A percentile compares a stretch with the other conserved stretches of the same genome.
These are phyloP conservation scores for Antechinus stuartii DNA, from an alignment of 2,113 vertebrate genomes.

Conservation along the genomic window DNA sequence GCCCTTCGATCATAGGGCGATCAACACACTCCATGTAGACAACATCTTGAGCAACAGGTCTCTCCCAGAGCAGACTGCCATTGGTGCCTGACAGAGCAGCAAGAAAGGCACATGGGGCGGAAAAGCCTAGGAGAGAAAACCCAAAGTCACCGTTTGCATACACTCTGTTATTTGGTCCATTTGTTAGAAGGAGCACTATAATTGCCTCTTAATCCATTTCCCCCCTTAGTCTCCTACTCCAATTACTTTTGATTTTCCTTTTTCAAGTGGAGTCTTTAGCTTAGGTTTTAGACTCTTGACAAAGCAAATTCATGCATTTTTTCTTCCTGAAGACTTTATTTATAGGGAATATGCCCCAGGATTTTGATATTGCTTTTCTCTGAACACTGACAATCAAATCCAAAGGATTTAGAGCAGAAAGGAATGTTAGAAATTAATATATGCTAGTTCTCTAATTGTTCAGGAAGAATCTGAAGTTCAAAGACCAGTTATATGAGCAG, in stretches of 20 bases:
- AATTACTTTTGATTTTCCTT: background rate
- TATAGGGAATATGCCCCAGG: background rate
- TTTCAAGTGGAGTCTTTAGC: background rate
- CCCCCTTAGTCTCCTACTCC: background rate
- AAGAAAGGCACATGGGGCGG: slow-evolving; percentile 87
- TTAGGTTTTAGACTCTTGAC: background rate
- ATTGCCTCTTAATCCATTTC: background rate
- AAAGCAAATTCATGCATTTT: background rate
- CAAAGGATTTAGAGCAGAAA: background rate
- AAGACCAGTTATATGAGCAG: background rate
- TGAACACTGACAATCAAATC: background rate
- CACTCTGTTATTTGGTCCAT: too few species aligned
- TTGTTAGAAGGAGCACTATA: background rate
- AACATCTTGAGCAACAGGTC: slow-evolving; percentile 83
- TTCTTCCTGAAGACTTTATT: background rate
- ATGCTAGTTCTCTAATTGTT: background rate
- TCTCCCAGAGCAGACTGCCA: slow-evolving; percentile 89
- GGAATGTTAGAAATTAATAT: background rate
- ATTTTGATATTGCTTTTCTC: background rate
- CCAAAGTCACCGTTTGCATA: background rate
- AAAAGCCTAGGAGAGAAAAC: slow-evolving; percentile 84
- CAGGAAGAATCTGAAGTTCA: background rate
- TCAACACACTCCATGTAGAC: slow-evolving; percentile 88
- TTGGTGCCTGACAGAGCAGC: slow-evolving; percentile 89
- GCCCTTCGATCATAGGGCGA: slow-evolving; percentile 4